Conservation (phyloP, 1,140 invertebrate genomes). For the Psilanteris sp. region DNA sequence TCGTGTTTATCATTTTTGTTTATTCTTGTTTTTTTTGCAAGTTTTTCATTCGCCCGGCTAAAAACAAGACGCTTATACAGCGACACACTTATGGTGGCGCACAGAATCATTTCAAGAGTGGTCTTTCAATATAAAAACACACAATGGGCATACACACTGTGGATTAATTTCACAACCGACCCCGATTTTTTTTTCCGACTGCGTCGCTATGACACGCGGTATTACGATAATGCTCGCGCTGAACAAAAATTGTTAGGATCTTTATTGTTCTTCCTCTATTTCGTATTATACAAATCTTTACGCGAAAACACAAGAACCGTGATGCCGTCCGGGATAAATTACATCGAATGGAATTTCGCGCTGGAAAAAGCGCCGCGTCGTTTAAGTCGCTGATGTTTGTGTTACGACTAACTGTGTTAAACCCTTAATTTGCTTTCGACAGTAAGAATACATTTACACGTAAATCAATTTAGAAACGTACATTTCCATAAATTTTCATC, state of each 20-base stretch:
- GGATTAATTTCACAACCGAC: too few relatives aligned
- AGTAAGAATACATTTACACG: constrained; percentile 48
- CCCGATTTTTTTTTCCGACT: too few relatives aligned
- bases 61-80: constrained; percentile 30
- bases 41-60: constrained; percentile 11
- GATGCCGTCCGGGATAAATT: too few relatives aligned
- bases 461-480: constrained; percentile 46
- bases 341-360: too few relatives aligned
- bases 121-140: constrained; percentile 49
- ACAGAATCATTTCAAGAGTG: constrained; percentile 42
- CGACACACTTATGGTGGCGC: constrained; percentile 32
- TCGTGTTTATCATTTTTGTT: constrained; percentile 3
- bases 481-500: constrained; percentile 49
- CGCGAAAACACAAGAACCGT: too few relatives aligned
- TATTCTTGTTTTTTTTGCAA: constrained; percentile 8
- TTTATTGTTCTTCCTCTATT: too few relatives aligned
- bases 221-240: too few relatives aligned
- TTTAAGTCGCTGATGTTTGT: constrained; percentile 4
- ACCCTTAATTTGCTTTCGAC: constrained; percentile 31
- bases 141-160: constrained; percentile 36
- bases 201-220: too few relatives aligned
- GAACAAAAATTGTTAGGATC: too few relatives aligned
- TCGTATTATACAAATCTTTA: too few relatives aligned
- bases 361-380: too few relatives aligned
- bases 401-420: constrained; percentile 27